phyloP scores from a whole-genome alignment of 2,888 invertebrate genomes.

The Synergus gifuensis region DNA sequence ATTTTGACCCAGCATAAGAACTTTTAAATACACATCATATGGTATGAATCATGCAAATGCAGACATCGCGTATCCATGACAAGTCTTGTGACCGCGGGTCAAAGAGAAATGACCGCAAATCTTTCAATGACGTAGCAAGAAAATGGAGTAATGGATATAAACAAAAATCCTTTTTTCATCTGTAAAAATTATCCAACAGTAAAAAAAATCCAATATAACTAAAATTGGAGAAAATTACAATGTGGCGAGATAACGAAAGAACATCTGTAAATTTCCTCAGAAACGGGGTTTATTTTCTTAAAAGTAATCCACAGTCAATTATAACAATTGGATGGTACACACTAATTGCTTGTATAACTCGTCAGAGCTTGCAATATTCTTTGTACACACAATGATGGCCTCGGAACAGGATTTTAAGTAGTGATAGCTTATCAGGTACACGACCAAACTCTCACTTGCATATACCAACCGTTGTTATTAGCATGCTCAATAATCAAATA shows the following conservation, averaged over 20 bases:
- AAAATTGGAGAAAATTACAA: not conserved
- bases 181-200: too few species aligned
- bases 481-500: not conserved
- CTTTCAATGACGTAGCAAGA: conserved; percentile 15
- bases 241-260: not conserved
- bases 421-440: conserved; percentile 20
- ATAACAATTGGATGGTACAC: conserved; percentile 2
- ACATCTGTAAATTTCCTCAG: not conserved
- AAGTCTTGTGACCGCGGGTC: conserved; percentile 42
- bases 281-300: not conserved
- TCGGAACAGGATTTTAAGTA: conserved; percentile 14
- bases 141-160: not conserved
- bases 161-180: not conserved
- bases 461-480: conserved; percentile 5
- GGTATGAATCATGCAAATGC: conserved; percentile 41
- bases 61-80: conserved; percentile 15
- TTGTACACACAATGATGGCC: conserved; percentile 11
- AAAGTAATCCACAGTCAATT: not conserved
- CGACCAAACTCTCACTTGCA: conserved; percentile 15
- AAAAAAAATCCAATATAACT: too few species aligned
- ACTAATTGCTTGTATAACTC: conserved; percentile 2
- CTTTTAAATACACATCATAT: too few species aligned
- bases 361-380: not conserved
- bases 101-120: conserved; percentile 50
- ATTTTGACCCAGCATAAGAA: not conserved